Evolutionary conservation across 2,113 vertebrate species (phyloP), one percentile per base, ranked within the genome.

Genomic region (Toxostoma redivivum): DNA sequence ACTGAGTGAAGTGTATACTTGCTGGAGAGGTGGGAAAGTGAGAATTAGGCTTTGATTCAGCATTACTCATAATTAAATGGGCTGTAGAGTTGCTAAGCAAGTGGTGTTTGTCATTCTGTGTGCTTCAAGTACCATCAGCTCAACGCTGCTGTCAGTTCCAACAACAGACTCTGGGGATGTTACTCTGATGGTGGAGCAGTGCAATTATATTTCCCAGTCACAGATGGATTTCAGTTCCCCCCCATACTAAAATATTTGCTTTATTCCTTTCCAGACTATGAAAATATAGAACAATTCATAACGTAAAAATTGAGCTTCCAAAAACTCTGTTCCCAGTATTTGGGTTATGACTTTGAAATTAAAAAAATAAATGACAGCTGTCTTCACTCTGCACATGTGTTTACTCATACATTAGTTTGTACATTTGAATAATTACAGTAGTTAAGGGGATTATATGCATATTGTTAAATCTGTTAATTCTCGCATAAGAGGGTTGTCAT

Each of bases 231-330:
- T 85, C 78, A 80, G 30, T 37, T 87, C 31, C 25, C 21, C 20
- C 23, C 8, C 7, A 64, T 62, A 94, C 66, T 54, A 90, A 95
- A 95, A 94, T 92, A 95, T 96, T 95, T 97, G 35, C 61, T 87
- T 71, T 85, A 76, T 93, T 94, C 27, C 35, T 86, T 81, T 94
- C 73, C 90, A 95, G 71, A 89, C 30, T 91, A 58, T 61, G 67
- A 80, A 94, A 95, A 94, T 91, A 91, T 9, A 88, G 67, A 94
- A 88, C 45, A 92, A 95, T 69, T 92, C 67, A 27, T 72, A 94
- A 77, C 31, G 50, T 66, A 38, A 90, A 94, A 92, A 86, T 9
- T 62, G 38, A 92, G 42, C 90, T 73, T 86, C 87, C 86, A 45
- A 95, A 94, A 87, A 66, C 42, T 48, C 54, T 54, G 24, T 88